Conservation (phyloP, 2,113 vertebrate species). For the Galemys pyrenaicus region DNA sequence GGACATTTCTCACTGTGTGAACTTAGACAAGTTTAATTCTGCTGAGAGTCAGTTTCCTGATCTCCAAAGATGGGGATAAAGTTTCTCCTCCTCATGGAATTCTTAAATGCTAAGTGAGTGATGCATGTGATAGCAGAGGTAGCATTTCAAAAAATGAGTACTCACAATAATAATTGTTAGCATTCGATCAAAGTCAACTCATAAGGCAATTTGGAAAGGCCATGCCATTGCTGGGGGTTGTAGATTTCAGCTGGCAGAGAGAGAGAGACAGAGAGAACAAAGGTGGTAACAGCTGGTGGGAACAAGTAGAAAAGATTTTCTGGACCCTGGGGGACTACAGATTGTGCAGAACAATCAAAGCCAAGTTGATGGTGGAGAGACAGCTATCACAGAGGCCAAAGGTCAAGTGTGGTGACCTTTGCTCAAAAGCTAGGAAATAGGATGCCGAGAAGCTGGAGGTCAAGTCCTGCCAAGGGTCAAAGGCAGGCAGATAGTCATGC, state of each 20-base stretch:
- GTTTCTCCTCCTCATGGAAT: neutral
- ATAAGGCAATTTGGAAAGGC: neutral
- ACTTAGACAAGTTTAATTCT: neutral
- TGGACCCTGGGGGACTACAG: conserved; percentile 5
- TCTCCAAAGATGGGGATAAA: neutral
- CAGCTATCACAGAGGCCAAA: conserved; percentile 6
- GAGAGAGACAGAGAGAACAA: neutral
- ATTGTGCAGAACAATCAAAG: conserved; percentile 52
- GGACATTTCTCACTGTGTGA: neutral
- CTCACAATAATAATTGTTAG: conserved; percentile 1
- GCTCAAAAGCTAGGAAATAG: conserved; percentile 45
- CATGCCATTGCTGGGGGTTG: neutral
- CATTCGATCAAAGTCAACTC: conserved; percentile 52
- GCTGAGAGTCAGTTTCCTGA: conserved; percentile 21
- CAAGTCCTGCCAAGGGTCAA: conserved; percentile 58
- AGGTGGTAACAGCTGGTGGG: conserved; percentile 57
- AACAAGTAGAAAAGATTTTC: neutral
- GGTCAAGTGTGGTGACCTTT: conserved; percentile 64
- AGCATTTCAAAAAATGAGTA: conserved; percentile 50
- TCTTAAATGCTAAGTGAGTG: conserved; percentile 8
- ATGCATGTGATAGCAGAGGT: neutral
- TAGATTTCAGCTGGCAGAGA: neutral
- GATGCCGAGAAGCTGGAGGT: conserved; percentile 37
- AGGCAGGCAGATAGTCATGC: conserved; percentile 13
- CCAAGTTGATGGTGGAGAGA: conserved; percentile 24